phyloP scores from a whole-genome alignment of 2,113 vertebrate genomes.

The Malurus melanocephalus region DNA sequence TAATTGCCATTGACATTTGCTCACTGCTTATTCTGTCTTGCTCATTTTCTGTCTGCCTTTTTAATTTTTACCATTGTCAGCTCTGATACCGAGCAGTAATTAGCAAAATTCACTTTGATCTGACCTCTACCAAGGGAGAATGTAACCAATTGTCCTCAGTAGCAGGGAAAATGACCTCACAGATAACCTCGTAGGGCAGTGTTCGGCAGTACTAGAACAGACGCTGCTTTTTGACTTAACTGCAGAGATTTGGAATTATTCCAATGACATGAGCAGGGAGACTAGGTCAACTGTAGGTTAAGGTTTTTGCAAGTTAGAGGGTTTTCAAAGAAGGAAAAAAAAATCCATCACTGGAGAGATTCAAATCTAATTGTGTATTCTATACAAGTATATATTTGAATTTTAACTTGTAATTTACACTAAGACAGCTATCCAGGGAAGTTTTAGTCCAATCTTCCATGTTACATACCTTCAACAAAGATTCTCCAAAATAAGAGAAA shows the following conservation, averaged over 20 bases:
- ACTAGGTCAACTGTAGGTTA: slow-evolving; percentile 22
- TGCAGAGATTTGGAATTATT: slow-evolving; percentile 38
- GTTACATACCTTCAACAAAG: background rate
- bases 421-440: background rate
- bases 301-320: slow-evolving; percentile 6
- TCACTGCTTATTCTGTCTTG: background rate
- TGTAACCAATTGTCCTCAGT: background rate
- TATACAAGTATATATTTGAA: background rate
- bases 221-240: background rate
- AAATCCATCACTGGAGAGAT: background rate
- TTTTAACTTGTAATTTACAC: background rate
- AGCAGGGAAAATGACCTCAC: background rate
- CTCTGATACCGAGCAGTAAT: slow-evolving; percentile 17
- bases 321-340: slow-evolving; percentile 13
- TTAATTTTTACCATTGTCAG: slow-evolving; percentile 41
- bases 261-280: slow-evolving; percentile 18
- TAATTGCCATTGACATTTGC: slow-evolving; percentile 1
- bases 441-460: background rate
- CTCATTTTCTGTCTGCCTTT: background rate
- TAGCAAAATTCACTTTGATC: slow-evolving; percentile 28
- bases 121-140: background rate
- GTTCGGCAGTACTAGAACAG: background rate
- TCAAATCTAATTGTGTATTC: background rate
- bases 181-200: background rate
- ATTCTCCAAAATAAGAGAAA: background rate